These are phyloP conservation scores for Phalanger gymnotis DNA, from an alignment of 2,797 vertebrate species.

Conservation along the genomic window DNA sequence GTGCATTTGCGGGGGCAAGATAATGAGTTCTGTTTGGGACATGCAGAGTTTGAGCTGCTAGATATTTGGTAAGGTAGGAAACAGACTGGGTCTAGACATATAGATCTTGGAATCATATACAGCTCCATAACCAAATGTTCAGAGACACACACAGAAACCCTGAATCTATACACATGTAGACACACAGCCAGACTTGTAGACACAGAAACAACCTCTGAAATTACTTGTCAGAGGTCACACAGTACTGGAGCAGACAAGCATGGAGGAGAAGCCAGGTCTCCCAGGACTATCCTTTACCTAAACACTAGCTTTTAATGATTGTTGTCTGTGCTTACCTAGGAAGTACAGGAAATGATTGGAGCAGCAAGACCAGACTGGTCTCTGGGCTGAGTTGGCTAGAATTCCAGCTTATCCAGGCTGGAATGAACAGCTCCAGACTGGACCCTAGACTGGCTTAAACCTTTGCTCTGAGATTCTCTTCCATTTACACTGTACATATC, in stretches of 20 bases:
- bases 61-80: not conserved
- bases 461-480: not conserved
- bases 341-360: not conserved
- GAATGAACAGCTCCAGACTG: not conserved
- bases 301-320: not conserved
- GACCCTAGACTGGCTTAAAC: not conserved
- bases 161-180: not conserved
- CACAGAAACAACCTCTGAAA: not conserved
- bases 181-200: not conserved
- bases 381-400: not conserved
- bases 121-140: not conserved
- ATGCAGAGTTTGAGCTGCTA: not conserved
- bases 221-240: not conserved
- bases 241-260: not conserved
- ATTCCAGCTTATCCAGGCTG: not conserved
- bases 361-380: not conserved
- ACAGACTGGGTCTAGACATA: not conserved
- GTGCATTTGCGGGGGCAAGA: not conserved
- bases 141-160: not conserved
- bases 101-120: not conserved
- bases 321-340: not conserved
- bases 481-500: not conserved
- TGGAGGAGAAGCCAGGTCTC: not conserved
- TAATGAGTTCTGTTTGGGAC: not conserved
- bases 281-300: not conserved